phyloP scores from a whole-genome alignment of 2,113 vertebrate species.

The Tragelaphus strepsiceros region DNA sequence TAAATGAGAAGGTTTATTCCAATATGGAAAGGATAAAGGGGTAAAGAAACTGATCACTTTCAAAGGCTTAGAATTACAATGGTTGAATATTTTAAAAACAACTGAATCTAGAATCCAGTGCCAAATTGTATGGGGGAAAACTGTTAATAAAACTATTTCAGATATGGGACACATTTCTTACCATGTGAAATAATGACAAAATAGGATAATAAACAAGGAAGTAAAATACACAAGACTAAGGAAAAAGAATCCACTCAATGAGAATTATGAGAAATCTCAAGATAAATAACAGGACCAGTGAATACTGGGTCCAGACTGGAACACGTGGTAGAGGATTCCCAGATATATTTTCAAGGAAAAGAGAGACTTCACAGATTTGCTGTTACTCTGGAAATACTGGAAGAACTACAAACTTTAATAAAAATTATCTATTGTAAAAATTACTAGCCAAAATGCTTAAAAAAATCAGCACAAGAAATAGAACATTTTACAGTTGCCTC shows the following conservation, averaged over 20 bases:
- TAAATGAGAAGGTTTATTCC: background rate
- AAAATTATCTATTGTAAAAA: background rate
- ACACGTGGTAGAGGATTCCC: background rate
- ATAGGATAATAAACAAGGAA: background rate
- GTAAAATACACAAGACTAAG: background rate
- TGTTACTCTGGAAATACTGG: background rate
- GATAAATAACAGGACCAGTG: background rate
- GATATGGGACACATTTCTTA: background rate
- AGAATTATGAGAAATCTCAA: background rate
- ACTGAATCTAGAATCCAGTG: background rate
- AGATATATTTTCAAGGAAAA: background rate
- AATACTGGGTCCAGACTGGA: background rate
- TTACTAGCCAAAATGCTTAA: background rate
- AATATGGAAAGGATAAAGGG: background rate
- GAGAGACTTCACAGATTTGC: background rate
- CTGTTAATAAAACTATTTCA: background rate
- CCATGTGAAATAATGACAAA: background rate
- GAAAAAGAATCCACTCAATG: background rate
- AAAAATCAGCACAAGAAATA: background rate
- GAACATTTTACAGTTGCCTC: background rate
- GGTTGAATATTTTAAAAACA: background rate
- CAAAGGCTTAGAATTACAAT: background rate
- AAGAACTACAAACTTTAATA: background rate
- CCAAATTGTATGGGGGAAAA: background rate
- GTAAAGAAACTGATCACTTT: background rate